Base-by-base conservation (phyloP, 2,113 vertebrate species). In the Telmatochromis brachygnathus region DNA sequence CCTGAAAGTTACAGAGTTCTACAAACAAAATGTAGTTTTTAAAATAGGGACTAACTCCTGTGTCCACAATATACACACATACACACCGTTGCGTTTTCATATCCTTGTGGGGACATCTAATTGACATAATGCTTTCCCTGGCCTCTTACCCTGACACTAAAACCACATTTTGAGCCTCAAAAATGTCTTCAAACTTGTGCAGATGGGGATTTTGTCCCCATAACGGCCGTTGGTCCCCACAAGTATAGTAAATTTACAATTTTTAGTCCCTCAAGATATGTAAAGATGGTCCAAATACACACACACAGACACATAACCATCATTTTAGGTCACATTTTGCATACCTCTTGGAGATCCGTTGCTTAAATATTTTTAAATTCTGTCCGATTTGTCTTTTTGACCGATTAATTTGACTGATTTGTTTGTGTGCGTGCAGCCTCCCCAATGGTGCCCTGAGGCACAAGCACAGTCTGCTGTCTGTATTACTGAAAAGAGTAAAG, bases 401-500 rank as follows among this genome's bases (percentile, higher is more conserved):
- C 68, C 0, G 21, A 26, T 73, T 73, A 42, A 73, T 45, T 26
- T 37, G 6, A 39, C 35, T 21, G 33, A 49, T 54, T 45, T 73
- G 77, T 82, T 62, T 70, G 33, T 70, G 73, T 51, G 68, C 51
- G 75, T 19, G 68, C 45, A 60, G 79, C 73, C 84, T 77, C 70
- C 86, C 85, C 26, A 65, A 73, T 68, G 49, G 4, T 77, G 85
- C 88, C 92, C 92, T 53, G 68, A 88, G 93, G 92, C 89, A 14
- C 60, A 77, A 65, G 68, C 6, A 1, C 75, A 88, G 89, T 87
- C 93, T 92, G 86, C 91, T 83, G 90, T 91, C 90, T 92, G 89
- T 87, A 87, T 88, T 87, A 88, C 93, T 93, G 86, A 82, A 94
- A 83, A 94, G 90, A 88, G 90, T 89, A 86, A 91, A 93, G 87